Base-by-base conservation (phyloP, 2,113 vertebrate species). In the Otolemur garnettii region DNA sequence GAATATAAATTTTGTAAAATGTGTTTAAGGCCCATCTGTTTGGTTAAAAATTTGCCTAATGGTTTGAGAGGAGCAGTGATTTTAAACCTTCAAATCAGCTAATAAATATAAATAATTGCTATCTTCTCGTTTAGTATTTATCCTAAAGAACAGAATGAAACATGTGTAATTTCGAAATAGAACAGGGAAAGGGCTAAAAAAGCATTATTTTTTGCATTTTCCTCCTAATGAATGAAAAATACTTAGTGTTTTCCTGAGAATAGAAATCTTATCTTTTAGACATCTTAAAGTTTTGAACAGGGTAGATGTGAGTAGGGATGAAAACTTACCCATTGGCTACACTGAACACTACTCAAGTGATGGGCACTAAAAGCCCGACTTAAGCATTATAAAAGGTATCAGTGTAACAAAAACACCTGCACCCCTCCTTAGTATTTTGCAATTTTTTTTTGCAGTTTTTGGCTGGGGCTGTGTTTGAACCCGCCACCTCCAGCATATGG, bases 1-100 rank as follows among this genome's bases (percentile, higher is more conserved):
- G 94, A 94, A 89, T 88, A 78, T n/a, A 84, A 69, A 88, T 94
- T 96, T 93, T 91, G 69, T 75, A 94, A 91, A 90, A 91, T 53
- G 90, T 86, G 64, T 42, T 89, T 91, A 82, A 88, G 28, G 79
- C 28, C 50, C 85, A 91, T 95, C 88, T 88, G 50, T 91, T 90
- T 91, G 82, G 78, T 88, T 90, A 94, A 22, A 87, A 84, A 85
- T 77, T 19, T 94, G 71, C 79, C 38, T 77, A 87, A 24, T 87
- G 72, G 33, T 79, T 71, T 84, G 88, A 88, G 10, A 93, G 42
- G 35, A 92, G 10, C 18, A 74, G 38, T 80, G 66, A 33, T 90
- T 83, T 90, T 55, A 92, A 75, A 71, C 14, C 42, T 87, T 89
- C 57, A 92, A 86, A 85, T 93, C 28, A 93, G 90, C 21, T 71